Conservation (phyloP, 2,888 invertebrate species). For the Trachelus iudaicus region DNA sequence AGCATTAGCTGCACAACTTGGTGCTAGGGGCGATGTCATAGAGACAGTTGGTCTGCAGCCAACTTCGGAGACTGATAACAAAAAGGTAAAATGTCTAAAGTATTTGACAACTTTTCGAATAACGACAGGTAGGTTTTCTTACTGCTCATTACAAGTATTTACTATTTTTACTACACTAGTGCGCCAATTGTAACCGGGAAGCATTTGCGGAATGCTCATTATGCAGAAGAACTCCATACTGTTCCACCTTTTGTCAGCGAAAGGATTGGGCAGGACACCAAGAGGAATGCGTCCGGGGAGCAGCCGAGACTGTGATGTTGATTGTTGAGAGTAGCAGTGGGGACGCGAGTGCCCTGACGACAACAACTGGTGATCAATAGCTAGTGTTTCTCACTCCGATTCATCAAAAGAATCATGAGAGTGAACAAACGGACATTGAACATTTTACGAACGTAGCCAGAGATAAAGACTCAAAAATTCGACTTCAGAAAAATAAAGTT, state of each 20-base stretch:
- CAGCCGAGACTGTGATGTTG: constrained; percentile 85
- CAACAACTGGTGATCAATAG: constrained; percentile 58
- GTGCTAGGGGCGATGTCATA: constrained; percentile 63
- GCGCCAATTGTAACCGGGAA: constrained; percentile 90
- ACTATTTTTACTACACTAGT: constrained; percentile 69
- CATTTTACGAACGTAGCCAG: constrained; percentile 24
- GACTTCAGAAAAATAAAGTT: constrained; percentile 24
- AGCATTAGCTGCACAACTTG: constrained; percentile 66
- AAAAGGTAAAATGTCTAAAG: constrained; percentile 72
- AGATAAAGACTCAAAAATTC: constrained; percentile 22
- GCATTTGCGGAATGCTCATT: constrained; percentile 89
- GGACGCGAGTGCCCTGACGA: constrained; percentile 49
- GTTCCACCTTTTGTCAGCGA: constrained; percentile 89
- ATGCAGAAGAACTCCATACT: constrained; percentile 87
- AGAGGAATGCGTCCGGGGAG: constrained; percentile 83
- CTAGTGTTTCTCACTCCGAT: constrained; percentile 52
- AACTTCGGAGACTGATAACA: constrained; percentile 74
- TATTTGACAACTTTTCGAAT: constrained; percentile 4
- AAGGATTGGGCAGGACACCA: constrained; percentile 91
- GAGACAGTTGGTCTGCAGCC: constrained; percentile 71
- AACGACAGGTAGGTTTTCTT: constrained; percentile 5
- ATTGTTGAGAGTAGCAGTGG: constrained; percentile 77
- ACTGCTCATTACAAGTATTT: not conserved
- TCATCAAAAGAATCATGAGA: constrained; percentile 33
- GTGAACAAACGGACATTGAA: constrained; percentile 16